These are phyloP conservation scores for Scaptomyza parva DNA, from an alignment of 2,888 invertebrate species.

Conservation along the genomic window DNA sequence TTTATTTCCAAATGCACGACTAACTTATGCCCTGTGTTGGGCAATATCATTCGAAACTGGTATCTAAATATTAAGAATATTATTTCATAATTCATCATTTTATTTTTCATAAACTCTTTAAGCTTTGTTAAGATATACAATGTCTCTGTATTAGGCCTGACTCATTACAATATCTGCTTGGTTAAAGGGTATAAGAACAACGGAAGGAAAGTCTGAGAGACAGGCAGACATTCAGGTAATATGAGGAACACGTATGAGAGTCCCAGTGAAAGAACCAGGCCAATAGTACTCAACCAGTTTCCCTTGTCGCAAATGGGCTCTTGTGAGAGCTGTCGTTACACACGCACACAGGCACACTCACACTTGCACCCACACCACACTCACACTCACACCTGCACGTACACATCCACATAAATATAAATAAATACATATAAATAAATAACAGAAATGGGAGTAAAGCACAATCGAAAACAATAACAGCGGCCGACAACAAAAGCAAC, in stretches of 20 bases:
- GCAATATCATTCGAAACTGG: background rate
- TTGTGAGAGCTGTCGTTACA: slow-evolving; percentile 9
- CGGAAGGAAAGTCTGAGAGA: background rate
- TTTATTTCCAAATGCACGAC: background rate
- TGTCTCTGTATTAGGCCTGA: background rate
- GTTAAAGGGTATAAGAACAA: background rate
- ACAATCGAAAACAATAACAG: slow-evolving; percentile 57
- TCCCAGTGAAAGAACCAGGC: slow-evolving; percentile 4
- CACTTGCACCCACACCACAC: slow-evolving; percentile 12
- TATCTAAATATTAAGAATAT: background rate
- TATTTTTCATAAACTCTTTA: background rate
- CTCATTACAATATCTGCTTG: background rate
- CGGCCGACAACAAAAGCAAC: slow-evolving; percentile 14
- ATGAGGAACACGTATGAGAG: background rate
- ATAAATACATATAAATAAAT: slow-evolving; percentile 62
- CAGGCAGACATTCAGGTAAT: slow-evolving; percentile 11
- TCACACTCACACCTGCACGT: slow-evolving; percentile 1
- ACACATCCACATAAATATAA: slow-evolving; percentile 47
- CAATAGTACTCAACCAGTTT: slow-evolving; percentile 24
- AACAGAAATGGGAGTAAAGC: slow-evolving; percentile 38
- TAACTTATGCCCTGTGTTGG: background rate
- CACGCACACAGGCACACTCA: background rate
- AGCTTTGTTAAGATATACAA: background rate
- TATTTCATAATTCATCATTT: background rate
- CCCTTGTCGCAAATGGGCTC: slow-evolving; percentile 18